Evolutionary conservation across 2,113 vertebrate species (phyloP), one percentile per base, ranked within the genome.

Genomic region (Leptodactylus fuscus): DNA sequence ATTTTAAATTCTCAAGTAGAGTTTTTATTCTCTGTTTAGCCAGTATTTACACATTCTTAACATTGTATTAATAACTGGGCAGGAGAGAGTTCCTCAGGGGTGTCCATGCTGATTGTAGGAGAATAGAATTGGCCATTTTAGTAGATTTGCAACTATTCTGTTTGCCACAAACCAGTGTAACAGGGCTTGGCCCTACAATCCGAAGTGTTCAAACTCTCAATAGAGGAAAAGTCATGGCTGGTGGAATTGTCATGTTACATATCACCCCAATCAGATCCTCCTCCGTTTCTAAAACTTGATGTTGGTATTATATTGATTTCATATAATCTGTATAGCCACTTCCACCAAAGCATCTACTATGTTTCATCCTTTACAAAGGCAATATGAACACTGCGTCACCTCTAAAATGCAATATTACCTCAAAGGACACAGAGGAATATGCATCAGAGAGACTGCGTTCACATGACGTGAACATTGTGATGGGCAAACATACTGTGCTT

Each of bases 1-100:
- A 94, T 96, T 94, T 94, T 94, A 94, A 95, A 90, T 93, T 96
- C 93, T 94, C 95, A 91, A 92, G 92, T 96, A 95, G 95, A 95
- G 91, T 91, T 91, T 93, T 91, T 87, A 84, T 89, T 89, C 70
- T 89, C 20, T 92, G 94, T 90, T 88, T 94, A 92, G 88, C 91
- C 92, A 93, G 92, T 94, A 91, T 92, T 89, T 89, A 91, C 92
- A 88, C 90, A 90, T 94, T 80, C 86, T 91, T 93, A 92, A 92
- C 93, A 91, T 91, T 94, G 88, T 95, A 87, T 95, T 92, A 92
- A 91, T 91, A 93, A 92, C 92, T 94, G 92, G 95, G 95, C 94
- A 95, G 90, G 93, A 94, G 95, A 12, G 81, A 96, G 95, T 94
- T 94, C 94, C 94, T 96, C 94, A 92, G 89, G 93, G 93, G 89